A percentile compares a stretch with the other conserved stretches of the same genome.
Conservation (phyloP, 2,888 invertebrate species). For the Liodrosophila aerea region DNA sequence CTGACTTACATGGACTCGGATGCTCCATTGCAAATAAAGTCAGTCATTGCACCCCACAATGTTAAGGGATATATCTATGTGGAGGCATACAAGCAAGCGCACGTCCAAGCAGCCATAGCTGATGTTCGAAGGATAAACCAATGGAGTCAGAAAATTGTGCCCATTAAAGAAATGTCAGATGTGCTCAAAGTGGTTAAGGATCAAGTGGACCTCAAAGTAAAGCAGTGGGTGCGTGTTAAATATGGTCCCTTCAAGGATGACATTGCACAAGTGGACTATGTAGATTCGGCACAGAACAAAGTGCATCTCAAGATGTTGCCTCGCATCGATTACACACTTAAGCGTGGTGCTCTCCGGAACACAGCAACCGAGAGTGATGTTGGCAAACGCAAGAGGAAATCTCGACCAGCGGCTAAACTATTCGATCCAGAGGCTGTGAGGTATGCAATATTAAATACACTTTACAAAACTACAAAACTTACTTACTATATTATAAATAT, state of each 20-base stretch:
- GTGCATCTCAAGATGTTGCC: slow-evolving; percentile 98
- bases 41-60: slow-evolving; percentile 97
- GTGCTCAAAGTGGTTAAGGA: slow-evolving; percentile 98
- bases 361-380: slow-evolving; percentile 92
- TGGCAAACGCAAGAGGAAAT: slow-evolving; percentile 93
- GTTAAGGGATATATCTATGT: slow-evolving; percentile 99
- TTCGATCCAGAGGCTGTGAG: slow-evolving; percentile 98
- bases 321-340: slow-evolving; percentile 96
- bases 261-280: slow-evolving; percentile 98
- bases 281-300: slow-evolving; percentile 98
- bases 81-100: slow-evolving; percentile 98
- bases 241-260: slow-evolving; percentile 95
- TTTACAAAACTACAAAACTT: too few species aligned
- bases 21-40: slow-evolving; percentile 96
- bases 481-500: too few species aligned
- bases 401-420: slow-evolving; percentile 94
- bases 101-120: slow-evolving; percentile 96
- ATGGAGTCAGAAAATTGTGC: slow-evolving; percentile 99
- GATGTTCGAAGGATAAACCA: slow-evolving; percentile 97
- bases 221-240: slow-evolving; percentile 99
- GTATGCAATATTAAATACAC: too few species aligned
- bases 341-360: slow-evolving; percentile 94
- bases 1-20: slow-evolving; percentile 93
- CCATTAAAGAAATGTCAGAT: slow-evolving; percentile 99
- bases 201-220: slow-evolving; percentile 94